Percentiles rank a stretch among this genome's conserved stretches.
These are phyloP conservation scores for Lampris incognitus DNA, from an alignment of 2,113 vertebrate species.

Conservation along the genomic window DNA sequence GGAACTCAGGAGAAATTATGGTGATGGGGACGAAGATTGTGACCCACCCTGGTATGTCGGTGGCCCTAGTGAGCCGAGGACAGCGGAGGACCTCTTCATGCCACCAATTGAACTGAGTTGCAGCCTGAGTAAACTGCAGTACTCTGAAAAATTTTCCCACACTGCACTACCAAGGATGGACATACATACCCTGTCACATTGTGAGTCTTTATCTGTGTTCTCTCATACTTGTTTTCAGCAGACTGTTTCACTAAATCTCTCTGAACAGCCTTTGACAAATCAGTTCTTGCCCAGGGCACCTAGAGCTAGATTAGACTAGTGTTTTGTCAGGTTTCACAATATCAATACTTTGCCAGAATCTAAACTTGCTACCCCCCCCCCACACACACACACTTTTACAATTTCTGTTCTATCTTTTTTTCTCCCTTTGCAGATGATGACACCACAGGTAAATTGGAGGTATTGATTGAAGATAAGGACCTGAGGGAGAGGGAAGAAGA, in stretches of 20 bases:
- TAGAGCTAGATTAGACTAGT: background rate
- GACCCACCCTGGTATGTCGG: constrained; percentile 23
- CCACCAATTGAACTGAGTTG: constrained; percentile 49
- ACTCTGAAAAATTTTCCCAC: constrained; percentile 36
- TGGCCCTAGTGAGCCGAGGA: constrained; percentile 14
- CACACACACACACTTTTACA: background rate
- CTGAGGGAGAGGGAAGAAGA: constrained; percentile 48
- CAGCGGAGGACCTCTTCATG: background rate
- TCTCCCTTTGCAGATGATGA: constrained; percentile 27
- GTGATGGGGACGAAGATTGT: constrained; percentile 19
- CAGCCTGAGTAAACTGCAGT: constrained; percentile 44
- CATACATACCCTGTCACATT: constrained; percentile 15
- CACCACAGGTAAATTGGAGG: constrained; percentile 22
- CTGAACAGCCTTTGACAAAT: background rate
- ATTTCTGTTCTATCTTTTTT: background rate
- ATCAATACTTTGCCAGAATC: background rate
- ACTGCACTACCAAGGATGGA: constrained; percentile 38
- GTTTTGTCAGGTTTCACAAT: background rate
- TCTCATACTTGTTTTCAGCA: background rate
- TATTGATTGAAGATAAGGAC: constrained; percentile 34
- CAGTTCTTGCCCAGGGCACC: background rate
- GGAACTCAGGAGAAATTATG: constrained; percentile 20
- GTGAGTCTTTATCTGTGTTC: constrained; percentile 47
- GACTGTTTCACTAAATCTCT: background rate
- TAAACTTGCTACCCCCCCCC: background rate